A percentile compares a stretch with the other conserved stretches of the same genome.
Evolutionary conservation across 2,888 invertebrate species (phyloP).

Genomic region (Parapristionchus giblindavisi): DNA sequence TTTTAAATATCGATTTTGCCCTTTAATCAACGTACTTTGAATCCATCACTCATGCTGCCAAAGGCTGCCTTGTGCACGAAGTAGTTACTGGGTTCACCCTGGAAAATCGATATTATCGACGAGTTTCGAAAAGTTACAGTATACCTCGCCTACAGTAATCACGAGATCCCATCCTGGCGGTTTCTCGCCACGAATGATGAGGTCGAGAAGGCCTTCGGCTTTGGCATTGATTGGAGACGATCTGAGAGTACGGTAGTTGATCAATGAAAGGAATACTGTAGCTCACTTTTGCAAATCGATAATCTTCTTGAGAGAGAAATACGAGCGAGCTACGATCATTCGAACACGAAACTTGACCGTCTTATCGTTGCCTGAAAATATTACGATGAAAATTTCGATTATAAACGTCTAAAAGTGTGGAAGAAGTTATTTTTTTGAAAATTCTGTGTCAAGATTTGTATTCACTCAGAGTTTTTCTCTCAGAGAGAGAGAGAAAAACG

Average conservation of each 20-base stretch:
- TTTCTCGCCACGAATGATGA: constrained; percentile 25
- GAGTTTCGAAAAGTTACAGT: background rate
- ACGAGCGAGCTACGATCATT: constrained; percentile 13
- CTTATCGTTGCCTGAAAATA: background rate
- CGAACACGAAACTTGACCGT: background rate
- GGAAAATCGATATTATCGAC: background rate
- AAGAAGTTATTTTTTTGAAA: too few species aligned
- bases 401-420: too few species aligned
- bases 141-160: constrained; percentile 14
- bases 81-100: constrained; percentile 2
- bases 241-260: constrained; percentile 6
- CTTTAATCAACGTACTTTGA: background rate
- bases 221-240: background rate
- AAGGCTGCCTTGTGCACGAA: constrained; percentile 26
- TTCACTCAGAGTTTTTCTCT: too few species aligned
- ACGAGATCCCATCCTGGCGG: constrained; percentile 11
- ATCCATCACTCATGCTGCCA: background rate
- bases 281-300: constrained; percentile 25
- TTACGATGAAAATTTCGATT: too few species aligned
- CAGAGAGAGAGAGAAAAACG: too few species aligned
- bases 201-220: background rate
- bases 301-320: constrained; percentile 27
- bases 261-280: too few species aligned
- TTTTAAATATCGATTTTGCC: background rate
- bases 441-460: too few species aligned